Base-by-base conservation (phyloP, 2,797 vertebrate genomes). In the Myotis myotis region DNA sequence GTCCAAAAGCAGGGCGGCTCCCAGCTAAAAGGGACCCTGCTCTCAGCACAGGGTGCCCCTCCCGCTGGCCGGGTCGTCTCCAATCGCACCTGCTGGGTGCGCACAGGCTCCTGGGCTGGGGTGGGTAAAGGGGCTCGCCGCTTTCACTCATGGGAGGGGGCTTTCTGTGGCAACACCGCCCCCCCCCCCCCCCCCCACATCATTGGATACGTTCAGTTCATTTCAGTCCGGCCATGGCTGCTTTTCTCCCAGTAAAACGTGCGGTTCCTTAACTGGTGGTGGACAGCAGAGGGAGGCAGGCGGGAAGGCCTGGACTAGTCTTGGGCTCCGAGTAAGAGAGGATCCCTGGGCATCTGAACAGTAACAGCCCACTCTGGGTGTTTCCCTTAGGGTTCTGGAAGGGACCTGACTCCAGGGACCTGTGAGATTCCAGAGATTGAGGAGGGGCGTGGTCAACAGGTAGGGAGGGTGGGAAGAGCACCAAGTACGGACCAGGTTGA, bases 221-320 rank as follows among this genome's bases (percentile, higher is more conserved):
- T 44, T 44, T 44, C 41, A 44, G 30, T 71, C 33, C 76, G 72
- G 36, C 23, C 9, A 1, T 12, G 30, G 38, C 70, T 72, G 25
- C 38, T 6, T 28, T n/a, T 76, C 53, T 87, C 47, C 53, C 53
- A 19, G 36, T 25, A 44, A 74, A 87, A 41, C 33, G 20, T 22
- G 30, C 12, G 51, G 10, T 44, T 41, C 36, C 66, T 64, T 17
- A 79, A 66, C 91, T 79, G 38, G 86, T 85, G 91, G 93, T 5
- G 83, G 93, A 72, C 85, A 75, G 74, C 91, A 70, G 85, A 96
- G 81, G 74, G 30, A 55, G 47, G 36, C 41, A 19, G 33, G 60
- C 38, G 38, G 79, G 17, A 17, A 49, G 96, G 90, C 95, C 95
- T 23, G 70, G 30, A 16, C 49, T 6, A 2, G 11, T 36, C 60